Conservation (phyloP, 2,797 vertebrate species). For the Brachyrhaphis roseni region DNA sequence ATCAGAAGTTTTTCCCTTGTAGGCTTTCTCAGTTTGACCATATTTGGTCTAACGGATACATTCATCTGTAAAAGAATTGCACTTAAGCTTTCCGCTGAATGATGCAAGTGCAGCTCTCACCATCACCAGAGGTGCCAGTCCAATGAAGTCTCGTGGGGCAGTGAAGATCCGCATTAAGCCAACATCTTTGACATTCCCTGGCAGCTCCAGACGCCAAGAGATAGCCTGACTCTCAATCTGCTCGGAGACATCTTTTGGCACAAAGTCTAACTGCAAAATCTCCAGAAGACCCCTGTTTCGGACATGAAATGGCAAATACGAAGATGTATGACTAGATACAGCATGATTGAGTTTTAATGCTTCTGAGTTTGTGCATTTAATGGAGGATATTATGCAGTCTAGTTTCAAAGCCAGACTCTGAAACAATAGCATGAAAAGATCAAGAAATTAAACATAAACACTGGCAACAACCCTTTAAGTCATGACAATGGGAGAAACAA, state of each 20-base stretch:
- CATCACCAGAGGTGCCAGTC: constrained; percentile 80
- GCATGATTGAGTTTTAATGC: neutral
- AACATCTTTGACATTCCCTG: constrained; percentile 76
- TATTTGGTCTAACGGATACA: neutral
- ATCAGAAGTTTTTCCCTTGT: neutral
- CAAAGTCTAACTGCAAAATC: constrained; percentile 81
- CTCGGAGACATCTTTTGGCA: constrained; percentile 69
- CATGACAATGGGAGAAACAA: neutral
- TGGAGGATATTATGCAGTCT: neutral
- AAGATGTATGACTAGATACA: neutral
- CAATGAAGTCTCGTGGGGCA: constrained; percentile 77
- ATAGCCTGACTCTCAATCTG: constrained; percentile 74
- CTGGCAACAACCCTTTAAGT: neutral
- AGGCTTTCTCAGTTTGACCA: constrained; percentile 1
- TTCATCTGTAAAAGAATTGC: neutral
- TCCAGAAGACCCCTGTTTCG: constrained; percentile 78
- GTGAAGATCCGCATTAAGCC: constrained; percentile 79
- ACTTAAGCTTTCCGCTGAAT: constrained; percentile 1
- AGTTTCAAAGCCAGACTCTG: neutral
- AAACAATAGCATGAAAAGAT: neutral
- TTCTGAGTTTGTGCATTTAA: neutral
- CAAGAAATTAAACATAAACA: neutral
- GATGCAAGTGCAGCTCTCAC: constrained; percentile 58
- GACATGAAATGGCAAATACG: constrained; percentile 4
- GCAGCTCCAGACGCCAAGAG: constrained; percentile 81